Base-by-base conservation (phyloP, 2,113 vertebrate species). In the Phaetusa simplex region DNA sequence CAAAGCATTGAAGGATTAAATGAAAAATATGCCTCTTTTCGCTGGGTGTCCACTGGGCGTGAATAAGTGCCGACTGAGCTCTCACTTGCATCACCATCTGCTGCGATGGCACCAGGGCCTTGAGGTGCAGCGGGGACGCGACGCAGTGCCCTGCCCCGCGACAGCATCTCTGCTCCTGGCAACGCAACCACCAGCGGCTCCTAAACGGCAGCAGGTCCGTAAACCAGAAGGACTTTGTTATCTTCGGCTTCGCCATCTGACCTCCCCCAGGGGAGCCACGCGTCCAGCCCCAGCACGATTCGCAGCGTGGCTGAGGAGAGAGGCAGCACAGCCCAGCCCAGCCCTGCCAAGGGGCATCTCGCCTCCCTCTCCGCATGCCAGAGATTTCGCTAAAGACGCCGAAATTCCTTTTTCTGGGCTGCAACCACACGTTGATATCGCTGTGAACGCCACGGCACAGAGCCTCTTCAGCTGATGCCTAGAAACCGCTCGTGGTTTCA, bases 1-100 rank as follows among this genome's bases (percentile, higher is more conserved):
- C 53, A 82, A 92, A 93, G 80, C 84, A 90, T 4, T 71, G 76
- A 86, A 92, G 62, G 82, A 78, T 77, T 96, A 94, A 91, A 93
- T 94, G 59, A 91, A 85, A 93, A 87, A 95, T 62, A 59, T 52
- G 94, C 50, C 38, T 79, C 38, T 86, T 45, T 90, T 66, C 74
- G 53, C 61, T 73, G 42, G 50, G 85, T 61, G 79, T 82, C 58
- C 62, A 87, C 53, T 87, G 69, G 69, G 77, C 2, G 0, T 94
- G 88, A 82, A 9, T 36, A 96, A 97, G 32, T n/a, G 79, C 87
- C 56, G 78, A 30, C 16, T 32, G 86, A 96, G 64, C 53, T 94
- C 83, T 87, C 82, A 27, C 45, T 94, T 73, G 55, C 81, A 79
- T 67, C 82, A 38, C 70, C 90, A 90, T 66, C 78, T 93, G 81